Evolutionary conservation across 1,140 invertebrate species (phyloP), one percentile per base, ranked within the genome.

Genomic region (Helicoverpa zea): DNA sequence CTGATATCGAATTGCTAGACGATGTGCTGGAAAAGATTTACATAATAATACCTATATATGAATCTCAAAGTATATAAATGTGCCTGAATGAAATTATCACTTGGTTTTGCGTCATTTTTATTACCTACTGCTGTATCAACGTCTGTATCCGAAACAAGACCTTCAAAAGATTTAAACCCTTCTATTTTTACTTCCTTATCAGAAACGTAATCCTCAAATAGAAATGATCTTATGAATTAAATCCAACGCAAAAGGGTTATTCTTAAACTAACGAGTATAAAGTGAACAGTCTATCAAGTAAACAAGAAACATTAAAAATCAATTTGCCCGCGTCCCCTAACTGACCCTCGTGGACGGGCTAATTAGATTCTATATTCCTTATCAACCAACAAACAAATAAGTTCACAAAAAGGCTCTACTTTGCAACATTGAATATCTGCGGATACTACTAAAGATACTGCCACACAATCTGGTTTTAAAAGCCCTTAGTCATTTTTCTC

Each of bases 281-380:
- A 43, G 35, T 43, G 35, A 43, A 64, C 13, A 43, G 23, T 63
- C 5, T 43, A 47, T 64, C 61, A n/a, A 2, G 35, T 29, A 35
- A 43, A 64, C 61, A 43, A 64, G 61, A 35, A 43, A 64, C 61
- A 43, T 64, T 64, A 64, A 43, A 64, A 64, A 64, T 64, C 61
- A 64, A 64, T 64, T 64, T 43, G n/a, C n/a, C 61, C 30, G 35
- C 14, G 14, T 43, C 61, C 30, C 35, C 61, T 35, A 16, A 5
- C 29, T 43, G 61, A 64, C 61, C 61, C 61, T 64, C 30, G 61
- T 43, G 35, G 29, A 16, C 30, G 61, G n/a, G 61, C 35, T 35
- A 43, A 59, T 29, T 59, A 64, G 61, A 63, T 63, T 35, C 59
- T 61, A 12, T 16, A 56, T 56, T 58, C 10, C 18, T 58, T 58